Evolutionary conservation across 1,140 invertebrate species (phyloP), one percentile per base, ranked within the genome.

Genomic region (Dreissena rostriformis): DNA sequence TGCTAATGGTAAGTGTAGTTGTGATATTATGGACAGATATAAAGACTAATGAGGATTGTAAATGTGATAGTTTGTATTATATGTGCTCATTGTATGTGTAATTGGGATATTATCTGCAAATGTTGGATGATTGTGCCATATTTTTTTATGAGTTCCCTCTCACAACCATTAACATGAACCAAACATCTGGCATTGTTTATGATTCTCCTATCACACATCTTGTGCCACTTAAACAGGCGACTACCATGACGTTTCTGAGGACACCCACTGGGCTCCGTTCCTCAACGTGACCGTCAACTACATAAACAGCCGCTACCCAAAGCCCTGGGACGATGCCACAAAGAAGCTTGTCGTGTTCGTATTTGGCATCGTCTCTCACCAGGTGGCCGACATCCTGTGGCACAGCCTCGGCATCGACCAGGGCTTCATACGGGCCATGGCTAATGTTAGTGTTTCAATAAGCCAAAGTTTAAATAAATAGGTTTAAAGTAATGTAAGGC

Each of bases 191-290:
- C 39, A 39, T 39, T 39, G n/a, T 39, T 39, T 39, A 8, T 39
- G 39, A 39, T 39, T 39, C 39, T 39, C 8, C 39, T 39, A 39
- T n/a, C n/a, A n/a, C n/a, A n/a, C n/a, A n/a, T 26, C 24, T 55
- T 19, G 52, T 39, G 49, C 77, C 63, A 75, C n/a, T 74, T 8
- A 89, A 85, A 24, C 52, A 92, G 92, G 89, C 28, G 81, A 82
- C 28, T 93, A 90, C 80, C 90, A 92, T 75, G 77, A 90, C 82
- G 83, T 92, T 5, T 88, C 91, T 53, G 91, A 93, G 75, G 91
- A 93, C 74, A 92, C 90, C 19, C 92, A 93, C 80, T 93, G 92
- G 91, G 86, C 87, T 1, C 90, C 90, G 26, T 93, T 93, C 81
- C 66, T 93, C 49, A 92, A 92, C 88, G 90, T 89, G 15, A 89